Evolutionary conservation across 2,797 vertebrate species (phyloP).

Genomic region (Pampus argenteus): DNA sequence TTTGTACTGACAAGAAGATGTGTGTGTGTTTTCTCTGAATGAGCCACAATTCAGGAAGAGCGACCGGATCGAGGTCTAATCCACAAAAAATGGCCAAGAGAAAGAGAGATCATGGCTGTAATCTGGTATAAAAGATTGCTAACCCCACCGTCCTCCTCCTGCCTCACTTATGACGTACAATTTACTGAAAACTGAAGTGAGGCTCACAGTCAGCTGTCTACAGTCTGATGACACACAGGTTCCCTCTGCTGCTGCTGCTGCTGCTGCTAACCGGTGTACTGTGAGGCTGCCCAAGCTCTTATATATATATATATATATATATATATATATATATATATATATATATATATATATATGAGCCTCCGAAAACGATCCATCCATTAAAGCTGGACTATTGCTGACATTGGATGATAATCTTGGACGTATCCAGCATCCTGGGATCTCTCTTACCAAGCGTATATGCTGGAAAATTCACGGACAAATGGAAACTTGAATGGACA

Average conservation of each 20-base stretch:
- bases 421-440: slow-evolving; percentile 26
- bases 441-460: slow-evolving; percentile 45
- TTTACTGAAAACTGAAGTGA: slow-evolving; percentile 62
- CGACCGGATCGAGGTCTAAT: slow-evolving; percentile 29
- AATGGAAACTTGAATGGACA: slow-evolving; percentile 51
- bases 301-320: slow-evolving; percentile 36
- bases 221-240: slow-evolving; percentile 70
- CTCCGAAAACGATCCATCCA: slow-evolving; percentile 49
- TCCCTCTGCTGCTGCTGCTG: slow-evolving; percentile 49
- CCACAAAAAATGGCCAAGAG: slow-evolving; percentile 16
- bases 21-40: slow-evolving; percentile 4
- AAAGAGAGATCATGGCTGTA: slow-evolving; percentile 55
- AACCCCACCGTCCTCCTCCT: slow-evolving; percentile 19
- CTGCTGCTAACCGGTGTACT: slow-evolving; percentile 59
- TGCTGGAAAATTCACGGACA: slow-evolving; percentile 47
- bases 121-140: slow-evolving; percentile 37
- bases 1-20: slow-evolving; percentile 14
- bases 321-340: slow-evolving; percentile 30
- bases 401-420: slow-evolving; percentile 38
- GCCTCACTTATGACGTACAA: slow-evolving; percentile 56
- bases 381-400: slow-evolving; percentile 45
- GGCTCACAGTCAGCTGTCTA: slow-evolving; percentile 63
- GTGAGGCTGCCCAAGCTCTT: slow-evolving; percentile 28
- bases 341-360: slow-evolving; percentile 43
- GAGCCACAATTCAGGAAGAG: slow-evolving; percentile 25